Evolutionary conservation across 2,888 invertebrate species (phyloP).

Genomic region (Unio delphinus): DNA sequence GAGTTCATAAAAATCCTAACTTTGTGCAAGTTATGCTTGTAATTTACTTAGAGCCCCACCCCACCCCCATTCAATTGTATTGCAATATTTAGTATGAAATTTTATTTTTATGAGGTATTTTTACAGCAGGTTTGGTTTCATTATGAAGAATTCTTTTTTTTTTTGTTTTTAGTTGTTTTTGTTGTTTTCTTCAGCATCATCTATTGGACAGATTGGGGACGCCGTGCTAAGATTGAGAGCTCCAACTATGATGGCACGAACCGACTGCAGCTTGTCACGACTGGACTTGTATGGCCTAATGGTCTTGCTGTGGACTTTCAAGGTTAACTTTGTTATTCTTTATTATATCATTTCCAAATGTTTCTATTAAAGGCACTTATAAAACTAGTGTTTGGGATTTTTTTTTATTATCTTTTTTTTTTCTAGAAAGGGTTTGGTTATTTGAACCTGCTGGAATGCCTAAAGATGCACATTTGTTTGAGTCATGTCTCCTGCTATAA

Average conservation of each 20-base stretch:
- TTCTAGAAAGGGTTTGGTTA: too few relatives aligned
- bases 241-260: constrained; percentile 39
- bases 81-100: background rate
- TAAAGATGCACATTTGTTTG: too few relatives aligned
- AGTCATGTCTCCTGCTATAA: too few relatives aligned
- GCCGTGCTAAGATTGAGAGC: constrained; percentile 30
- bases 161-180: background rate
- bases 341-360: background rate
- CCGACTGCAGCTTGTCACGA: constrained; percentile 17
- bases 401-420: too few relatives aligned
- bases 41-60: background rate
- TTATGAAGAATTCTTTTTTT: too few relatives aligned
- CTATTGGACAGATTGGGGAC: constrained; percentile 50
- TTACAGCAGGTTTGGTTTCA: background rate
- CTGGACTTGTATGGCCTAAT: constrained; percentile 35
- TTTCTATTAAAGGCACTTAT: background rate
- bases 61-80: background rate
- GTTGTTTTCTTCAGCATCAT: constrained; percentile 23
- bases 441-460: too few relatives aligned
- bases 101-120: background rate
- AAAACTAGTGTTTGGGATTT: too few relatives aligned
- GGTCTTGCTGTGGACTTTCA: constrained; percentile 34
- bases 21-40: background rate
- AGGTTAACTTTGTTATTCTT: constrained; percentile 16
- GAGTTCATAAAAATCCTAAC: background rate